These are phyloP conservation scores for Caenorhabditis drosophilae DNA, from an alignment of 2,888 invertebrate genomes.

Conservation along the genomic window DNA sequence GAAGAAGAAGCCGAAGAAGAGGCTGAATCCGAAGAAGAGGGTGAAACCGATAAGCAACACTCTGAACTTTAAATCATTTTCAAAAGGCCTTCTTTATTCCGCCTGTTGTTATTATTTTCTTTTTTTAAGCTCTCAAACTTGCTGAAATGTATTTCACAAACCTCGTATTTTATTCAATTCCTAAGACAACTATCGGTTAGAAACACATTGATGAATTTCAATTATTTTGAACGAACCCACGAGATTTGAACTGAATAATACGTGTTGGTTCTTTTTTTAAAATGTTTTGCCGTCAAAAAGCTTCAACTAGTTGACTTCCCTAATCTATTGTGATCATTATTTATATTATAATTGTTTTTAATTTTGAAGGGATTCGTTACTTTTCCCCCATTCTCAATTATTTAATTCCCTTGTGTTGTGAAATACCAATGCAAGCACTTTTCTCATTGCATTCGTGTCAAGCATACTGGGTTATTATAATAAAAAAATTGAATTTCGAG, in stretches of 20 bases:
- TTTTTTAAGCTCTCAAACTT: too few species aligned
- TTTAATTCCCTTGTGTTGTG: too few species aligned
- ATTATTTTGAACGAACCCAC: too few species aligned
- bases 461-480: slow-evolving; percentile 36
- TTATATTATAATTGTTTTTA: slow-evolving; percentile 18
- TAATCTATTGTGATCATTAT: background rate
- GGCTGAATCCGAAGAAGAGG: slow-evolving; percentile 61
- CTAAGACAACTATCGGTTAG: too few species aligned
- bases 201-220: background rate
- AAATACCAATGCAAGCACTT: slow-evolving; percentile 34
- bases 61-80: slow-evolving; percentile 49
- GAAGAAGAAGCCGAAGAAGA: slow-evolving; percentile 67
- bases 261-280: slow-evolving; percentile 7
- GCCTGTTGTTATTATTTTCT: slow-evolving; percentile 30
- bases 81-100: slow-evolving; percentile 13
- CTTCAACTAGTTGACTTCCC: background rate
- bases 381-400: too few species aligned
- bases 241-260: too few species aligned
- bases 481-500: slow-evolving; percentile 52
- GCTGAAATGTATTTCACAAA: too few species aligned
- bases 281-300: too few species aligned
- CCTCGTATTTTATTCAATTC: too few species aligned
- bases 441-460: slow-evolving; percentile 48
- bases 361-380: too few species aligned
- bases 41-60: too few species aligned